Conservation (phyloP, 1,140 invertebrate species). For the Nymphalis io region DNA sequence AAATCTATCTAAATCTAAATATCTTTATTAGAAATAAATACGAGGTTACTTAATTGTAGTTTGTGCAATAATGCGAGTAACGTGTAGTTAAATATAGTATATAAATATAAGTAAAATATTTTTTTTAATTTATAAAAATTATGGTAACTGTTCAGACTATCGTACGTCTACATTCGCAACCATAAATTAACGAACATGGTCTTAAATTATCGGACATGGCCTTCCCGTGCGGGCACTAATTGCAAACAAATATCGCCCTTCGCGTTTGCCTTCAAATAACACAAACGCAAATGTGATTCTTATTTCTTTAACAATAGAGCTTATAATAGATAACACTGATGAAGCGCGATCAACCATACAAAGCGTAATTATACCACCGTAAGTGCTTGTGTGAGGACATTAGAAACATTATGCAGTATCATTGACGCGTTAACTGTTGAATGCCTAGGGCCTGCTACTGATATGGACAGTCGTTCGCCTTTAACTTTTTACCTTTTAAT, state of each 20-base stretch:
- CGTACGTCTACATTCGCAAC: constrained; percentile 11
- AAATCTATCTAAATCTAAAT: too few relatives aligned
- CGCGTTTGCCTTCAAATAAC: constrained; percentile 36
- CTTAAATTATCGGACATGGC: constrained; percentile 33
- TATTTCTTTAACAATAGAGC: not conserved
- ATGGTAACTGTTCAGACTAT: constrained; percentile 5
- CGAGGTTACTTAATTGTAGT: too few relatives aligned
- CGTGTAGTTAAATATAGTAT: not conserved
- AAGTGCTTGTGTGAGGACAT: constrained; percentile 33
- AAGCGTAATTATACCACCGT: constrained; percentile 27
- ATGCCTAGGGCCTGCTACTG: constrained; percentile 19
- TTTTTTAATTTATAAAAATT: not conserved
- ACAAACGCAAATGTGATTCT: not conserved
- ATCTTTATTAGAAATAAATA: too few relatives aligned
- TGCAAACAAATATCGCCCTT: constrained; percentile 62
- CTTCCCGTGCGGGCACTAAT: constrained; percentile 65
- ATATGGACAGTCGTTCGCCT: constrained; percentile 8
- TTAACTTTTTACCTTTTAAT: constrained; percentile 21
- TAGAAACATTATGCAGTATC: constrained; percentile 28
- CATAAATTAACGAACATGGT: constrained; percentile 23
- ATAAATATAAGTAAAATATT: not conserved
- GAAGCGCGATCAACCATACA: constrained; percentile 15
- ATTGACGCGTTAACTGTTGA: constrained; percentile 28
- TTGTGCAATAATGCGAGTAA: too few relatives aligned
- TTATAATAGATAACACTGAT: constrained; percentile 1